Base-by-base conservation (phyloP, 2,113 vertebrate genomes). In the Notechis scutatus region DNA sequence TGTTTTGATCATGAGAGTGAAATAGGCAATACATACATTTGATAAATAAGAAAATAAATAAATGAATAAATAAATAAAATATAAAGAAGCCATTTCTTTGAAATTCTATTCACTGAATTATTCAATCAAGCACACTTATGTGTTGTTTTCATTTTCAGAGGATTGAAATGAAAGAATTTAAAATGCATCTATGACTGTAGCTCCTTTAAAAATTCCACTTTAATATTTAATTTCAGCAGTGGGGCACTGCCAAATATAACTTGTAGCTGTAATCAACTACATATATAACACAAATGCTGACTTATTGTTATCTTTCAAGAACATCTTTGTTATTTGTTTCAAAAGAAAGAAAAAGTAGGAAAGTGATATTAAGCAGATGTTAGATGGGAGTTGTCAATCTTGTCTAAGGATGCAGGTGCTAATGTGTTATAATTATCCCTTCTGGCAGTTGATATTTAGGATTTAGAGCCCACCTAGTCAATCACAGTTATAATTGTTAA, bases 401-500 rank as follows among this genome's bases (percentile, higher is more conserved):
- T 96, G 95, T 97, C 97, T 96, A 96, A 97, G 98, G 98, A 97
- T 52, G 95, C 97, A 98, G 98, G 98, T 98, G 98, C 97, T 98
- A 98, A 98, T 98, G 98, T 97, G 98, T 97, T 97, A 97, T 98
- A 98, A 98, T 98, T 98, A 98, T 97, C 97, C 97, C 96, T 98
- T 98, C 97, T 97, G 98, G 97, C 97, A 98, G 97, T 97, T 97
- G 98, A 96, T 98, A 98, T 98, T 98, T 97, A 97, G 97, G 97
- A 97, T 97, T 97, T 96, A 97, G 98, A 97, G 98, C 97, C 97
- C 97, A 98, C 98, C 98, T 98, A 98, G 98, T 98, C 98, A 98
- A 98, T 98, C 98, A 98, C 95, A 97, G 97, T 97, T 96, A 96
- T 97, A 97, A 98, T 98, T 98, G 98, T 98, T 97, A 97, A 98